phyloP scores from a whole-genome alignment of 1,140 invertebrate species.

The Bombus turneri region DNA sequence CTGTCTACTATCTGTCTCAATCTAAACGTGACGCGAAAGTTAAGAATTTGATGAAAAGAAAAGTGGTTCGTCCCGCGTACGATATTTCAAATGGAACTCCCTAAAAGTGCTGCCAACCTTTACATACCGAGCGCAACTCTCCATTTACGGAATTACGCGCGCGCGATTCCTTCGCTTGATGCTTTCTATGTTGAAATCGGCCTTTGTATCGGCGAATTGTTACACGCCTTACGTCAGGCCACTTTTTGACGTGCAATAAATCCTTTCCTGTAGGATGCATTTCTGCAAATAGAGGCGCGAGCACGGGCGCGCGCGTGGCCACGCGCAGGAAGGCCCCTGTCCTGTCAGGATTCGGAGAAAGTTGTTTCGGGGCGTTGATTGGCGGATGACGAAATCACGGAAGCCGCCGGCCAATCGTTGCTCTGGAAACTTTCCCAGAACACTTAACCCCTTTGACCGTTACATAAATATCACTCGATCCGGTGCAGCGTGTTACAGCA shows the following conservation, averaged over 20 bases:
- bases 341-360: conserved; percentile 74
- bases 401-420: conserved; percentile 70
- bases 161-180: neutral
- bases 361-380: conserved; percentile 74
- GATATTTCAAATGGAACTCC: neutral
- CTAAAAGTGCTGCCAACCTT: neutral
- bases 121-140: neutral
- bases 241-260: conserved; percentile 29
- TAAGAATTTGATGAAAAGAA: neutral
- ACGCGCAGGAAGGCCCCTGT: conserved; percentile 47
- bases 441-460: conserved; percentile 72
- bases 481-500: conserved; percentile 42
- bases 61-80: neutral
- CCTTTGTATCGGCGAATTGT: conserved; percentile 42
- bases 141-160: neutral
- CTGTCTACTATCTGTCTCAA: no score
- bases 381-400: conserved; percentile 74
- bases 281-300: conserved; percentile 47
- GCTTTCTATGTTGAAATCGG: conserved; percentile 41
- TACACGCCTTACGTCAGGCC: conserved; percentile 33
- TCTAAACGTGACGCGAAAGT: neutral
- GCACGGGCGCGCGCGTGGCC: neutral
- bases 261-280: conserved; percentile 48
- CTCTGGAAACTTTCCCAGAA: conserved; percentile 74
- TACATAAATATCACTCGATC: conserved; percentile 71